Base-by-base conservation (phyloP, 2,888 invertebrate genomes). In the Entomobrya multifasciata region DNA sequence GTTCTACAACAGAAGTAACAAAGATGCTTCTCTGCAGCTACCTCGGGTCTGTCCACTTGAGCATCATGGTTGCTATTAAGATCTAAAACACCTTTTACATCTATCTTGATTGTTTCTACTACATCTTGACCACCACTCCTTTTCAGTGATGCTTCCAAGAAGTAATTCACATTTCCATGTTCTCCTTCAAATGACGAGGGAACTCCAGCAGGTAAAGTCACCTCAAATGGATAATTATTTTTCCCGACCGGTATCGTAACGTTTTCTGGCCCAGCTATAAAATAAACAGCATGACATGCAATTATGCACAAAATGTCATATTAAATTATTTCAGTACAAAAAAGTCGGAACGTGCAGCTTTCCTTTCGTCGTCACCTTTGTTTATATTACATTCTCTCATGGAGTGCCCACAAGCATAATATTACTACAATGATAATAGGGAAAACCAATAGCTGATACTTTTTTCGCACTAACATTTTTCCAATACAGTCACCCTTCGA, bases 121-220 rank as follows among this genome's bases (percentile, higher is more conserved):
- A 57, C 13, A 17, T 82, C 78, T 17, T 78, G 15, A 15, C 41
- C 65, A 1, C 82, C 81, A 8, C 60, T 65, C 13, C 74, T 72
- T 62, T 83, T 86, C 30, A 89, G 82, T 5, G 67, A 49, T 5
- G 85, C 87, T 52, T 86, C 86, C 60, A 87, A 5, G 36, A 55
- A 67, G 27, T 89, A 89, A 5, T n/a, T 62, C 25, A 89, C 77
- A n/a, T 78, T 60, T 13, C 89, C 89, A 79, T 82, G 52, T 6
- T 87, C 87, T 15, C 87, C 81, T 70, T 89, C 87, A 65, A 87
- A 89, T 6, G 89, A 76, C 2, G 86, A 86, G 13, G 89, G 89
- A 25, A 89, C 86, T 36, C 87, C 89, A 10, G 70, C 25, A 6
- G 87, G 87, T 11, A 89, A 47, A 17, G 81, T 13, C 6, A 87